Base-by-base conservation (phyloP, 2,797 vertebrate genomes). In the Hemibagrus guttatus region DNA sequence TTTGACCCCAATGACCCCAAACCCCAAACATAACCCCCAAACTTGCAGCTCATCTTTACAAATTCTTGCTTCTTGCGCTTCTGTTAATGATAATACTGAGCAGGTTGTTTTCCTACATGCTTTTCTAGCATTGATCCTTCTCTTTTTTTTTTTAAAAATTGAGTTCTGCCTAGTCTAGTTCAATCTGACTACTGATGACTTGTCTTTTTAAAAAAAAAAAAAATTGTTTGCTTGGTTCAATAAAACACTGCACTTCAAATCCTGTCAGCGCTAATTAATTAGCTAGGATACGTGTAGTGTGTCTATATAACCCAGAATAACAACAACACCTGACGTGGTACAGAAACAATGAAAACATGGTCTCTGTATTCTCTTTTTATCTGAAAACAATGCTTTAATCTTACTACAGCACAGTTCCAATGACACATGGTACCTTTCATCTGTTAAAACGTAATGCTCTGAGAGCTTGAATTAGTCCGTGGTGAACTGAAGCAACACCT, bases 21-120 rank as follows among this genome's bases (percentile, higher is more conserved):
- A n/a, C n/a, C n/a, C n/a, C n/a, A n/a, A n/a, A n/a, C n/a, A n/a
- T n/a, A 69, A 83, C 63, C 46, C 46, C 7, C 46, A 66, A 14
- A 49, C 5, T 26, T 81, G 49, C n/a, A 6, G 42, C 28, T 66
- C 35, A 68, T 83, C 21, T 83, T 23, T 68, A 16, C 23, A 49
- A 49, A 54, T 2, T 82, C 81, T 52, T 66, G 49, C n/a, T 82
- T 9, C 26, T 68, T 19, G 42, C 6, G 5, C 61, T 28, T 17
- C n/a, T 49, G 31, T 26, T 81, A 81, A 81, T 66, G 4, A 68
- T 82, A n/a, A 23, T 66, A 31, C 63, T 54, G 81, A 52, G n/a
- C 81, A 28, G 61, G 28, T 81, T 68, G 26, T 82, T 26, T 54
- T 68, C 42, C 81, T 83, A 13, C 46, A 31, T 7, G 17, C 16